phyloP scores from a whole-genome alignment of 1,140 invertebrate genomes.

The Drosophila arizonae region DNA sequence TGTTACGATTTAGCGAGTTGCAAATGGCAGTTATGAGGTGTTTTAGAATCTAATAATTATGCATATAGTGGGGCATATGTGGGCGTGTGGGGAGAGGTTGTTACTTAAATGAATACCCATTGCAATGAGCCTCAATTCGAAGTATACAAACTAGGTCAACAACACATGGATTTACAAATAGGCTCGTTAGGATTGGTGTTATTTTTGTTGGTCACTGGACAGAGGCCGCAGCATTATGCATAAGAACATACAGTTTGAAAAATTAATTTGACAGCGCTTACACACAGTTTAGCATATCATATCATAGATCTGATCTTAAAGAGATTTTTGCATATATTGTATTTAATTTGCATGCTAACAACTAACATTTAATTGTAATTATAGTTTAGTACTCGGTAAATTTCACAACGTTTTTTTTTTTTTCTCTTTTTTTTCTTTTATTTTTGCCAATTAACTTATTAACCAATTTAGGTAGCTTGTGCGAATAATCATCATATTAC shows the following conservation, averaged over 20 bases:
- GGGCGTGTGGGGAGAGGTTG: neutral
- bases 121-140: slow-evolving; percentile 17
- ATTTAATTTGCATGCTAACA: slow-evolving; percentile 63
- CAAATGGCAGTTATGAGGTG: slow-evolving; percentile 75
- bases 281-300: slow-evolving; percentile 11
- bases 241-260: slow-evolving; percentile 19
- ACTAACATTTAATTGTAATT: slow-evolving; percentile 66
- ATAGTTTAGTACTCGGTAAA: slow-evolving; percentile 33
- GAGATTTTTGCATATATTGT: slow-evolving; percentile 14
- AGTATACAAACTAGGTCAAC: slow-evolving; percentile 34
- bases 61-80: slow-evolving; percentile 16
- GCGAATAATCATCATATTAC: slow-evolving; percentile 52
- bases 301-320: slow-evolving; percentile 27
- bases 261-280: slow-evolving; percentile 23
- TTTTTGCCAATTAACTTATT: slow-evolving; percentile 69
- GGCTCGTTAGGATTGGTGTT: slow-evolving; percentile 15
- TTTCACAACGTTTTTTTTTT: slow-evolving; percentile 40
- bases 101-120: slow-evolving; percentile 32
- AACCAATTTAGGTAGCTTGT: slow-evolving; percentile 75
- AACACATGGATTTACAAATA: slow-evolving; percentile 21
- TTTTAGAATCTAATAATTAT: slow-evolving; percentile 41
- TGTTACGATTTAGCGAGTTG: slow-evolving; percentile 58
- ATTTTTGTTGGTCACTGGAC: slow-evolving; percentile 36
- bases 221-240: slow-evolving; percentile 18
- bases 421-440: slow-evolving; percentile 10